These are phyloP conservation scores for Meganola albula DNA, from an alignment of 2,888 invertebrate species.

Conservation along the genomic window DNA sequence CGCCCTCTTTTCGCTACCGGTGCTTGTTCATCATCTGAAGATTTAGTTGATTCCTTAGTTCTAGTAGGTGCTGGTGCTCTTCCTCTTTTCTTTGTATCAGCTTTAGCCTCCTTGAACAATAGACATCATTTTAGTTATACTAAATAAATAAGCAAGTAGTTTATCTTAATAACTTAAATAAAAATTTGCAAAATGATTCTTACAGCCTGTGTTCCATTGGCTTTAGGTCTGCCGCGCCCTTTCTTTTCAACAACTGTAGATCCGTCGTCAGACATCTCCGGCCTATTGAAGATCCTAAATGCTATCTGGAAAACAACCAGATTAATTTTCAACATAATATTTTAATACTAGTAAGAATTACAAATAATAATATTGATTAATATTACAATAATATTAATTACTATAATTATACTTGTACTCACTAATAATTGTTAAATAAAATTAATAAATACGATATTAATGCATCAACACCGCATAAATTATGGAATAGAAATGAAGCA, in stretches of 20 bases:
- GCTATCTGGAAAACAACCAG: no score
- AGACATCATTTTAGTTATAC: conserved; percentile 3
- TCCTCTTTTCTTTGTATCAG: conserved; percentile 68
- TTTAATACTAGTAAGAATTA: conserved; percentile 27
- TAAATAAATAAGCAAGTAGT: background rate
- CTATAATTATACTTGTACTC: background rate
- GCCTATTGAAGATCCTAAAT: no score
- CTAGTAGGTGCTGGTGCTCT: conserved; percentile 60
- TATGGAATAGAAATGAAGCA: no score
- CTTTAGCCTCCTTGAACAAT: conserved; percentile 62
- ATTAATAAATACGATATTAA: background rate
- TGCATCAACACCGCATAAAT: background rate
- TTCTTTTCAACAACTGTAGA: conserved; percentile 73
- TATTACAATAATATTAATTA: conserved; percentile 8
- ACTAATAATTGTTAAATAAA: background rate
- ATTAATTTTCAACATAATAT: no score
- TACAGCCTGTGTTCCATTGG: conserved; percentile 71
- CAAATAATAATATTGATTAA: conserved; percentile 41
- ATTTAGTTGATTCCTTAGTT: conserved; percentile 74
- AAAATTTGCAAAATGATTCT: conserved; percentile 16
- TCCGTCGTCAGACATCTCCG: conserved; percentile 74
- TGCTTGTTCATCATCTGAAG: conserved; percentile 73
- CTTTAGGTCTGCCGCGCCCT: conserved; percentile 71
- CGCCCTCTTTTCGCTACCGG: conserved; percentile 74
- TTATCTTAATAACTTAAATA: background rate